Evolutionary conservation across 1,140 invertebrate genomes (phyloP).

Genomic region (Drosophila arizonae): DNA sequence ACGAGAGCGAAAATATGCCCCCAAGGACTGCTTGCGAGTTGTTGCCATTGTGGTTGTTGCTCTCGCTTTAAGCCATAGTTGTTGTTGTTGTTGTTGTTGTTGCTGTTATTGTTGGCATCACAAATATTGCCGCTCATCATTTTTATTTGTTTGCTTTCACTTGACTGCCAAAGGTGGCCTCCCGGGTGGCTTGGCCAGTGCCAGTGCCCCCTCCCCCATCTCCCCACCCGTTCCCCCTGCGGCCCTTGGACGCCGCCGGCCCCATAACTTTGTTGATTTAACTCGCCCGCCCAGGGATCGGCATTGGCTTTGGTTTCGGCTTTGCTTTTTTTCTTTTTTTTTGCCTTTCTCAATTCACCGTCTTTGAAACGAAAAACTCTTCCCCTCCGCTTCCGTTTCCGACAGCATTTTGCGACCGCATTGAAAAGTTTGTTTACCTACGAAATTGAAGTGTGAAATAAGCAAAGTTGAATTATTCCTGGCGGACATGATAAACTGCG

Average conservation of each 20-base stretch:
- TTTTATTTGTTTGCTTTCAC: constrained; percentile 79
- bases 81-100: constrained; percentile 16
- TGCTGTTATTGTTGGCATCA: constrained; percentile 35
- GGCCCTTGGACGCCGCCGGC: background rate
- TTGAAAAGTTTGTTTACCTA: constrained; percentile 76
- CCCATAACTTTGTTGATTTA: constrained; percentile 59
- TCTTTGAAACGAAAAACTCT: background rate
- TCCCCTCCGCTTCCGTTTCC: background rate
- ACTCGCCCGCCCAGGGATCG: constrained; percentile 44
- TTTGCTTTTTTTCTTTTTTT: background rate
- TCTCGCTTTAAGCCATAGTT: background rate
- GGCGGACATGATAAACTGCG: constrained; percentile 81
- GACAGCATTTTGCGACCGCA: constrained; percentile 9
- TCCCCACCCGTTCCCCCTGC: constrained; percentile 1
- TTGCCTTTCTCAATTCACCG: background rate
- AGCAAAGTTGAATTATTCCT: constrained; percentile 82
- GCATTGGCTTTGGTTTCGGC: constrained; percentile 34
- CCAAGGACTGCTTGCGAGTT: constrained; percentile 58
- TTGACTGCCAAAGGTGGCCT: constrained; percentile 50
- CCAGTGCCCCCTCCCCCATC: background rate
- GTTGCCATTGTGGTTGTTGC: constrained; percentile 30
- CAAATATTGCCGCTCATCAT: constrained; percentile 77
- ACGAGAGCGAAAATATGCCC: constrained; percentile 55
- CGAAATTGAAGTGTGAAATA: constrained; percentile 81
- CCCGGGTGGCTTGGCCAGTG: constrained; percentile 24